Percentiles rank a stretch among this genome's conserved stretches.
phyloP scores from a whole-genome alignment of 2,888 invertebrate genomes.

The Resseliella maxima region DNA sequence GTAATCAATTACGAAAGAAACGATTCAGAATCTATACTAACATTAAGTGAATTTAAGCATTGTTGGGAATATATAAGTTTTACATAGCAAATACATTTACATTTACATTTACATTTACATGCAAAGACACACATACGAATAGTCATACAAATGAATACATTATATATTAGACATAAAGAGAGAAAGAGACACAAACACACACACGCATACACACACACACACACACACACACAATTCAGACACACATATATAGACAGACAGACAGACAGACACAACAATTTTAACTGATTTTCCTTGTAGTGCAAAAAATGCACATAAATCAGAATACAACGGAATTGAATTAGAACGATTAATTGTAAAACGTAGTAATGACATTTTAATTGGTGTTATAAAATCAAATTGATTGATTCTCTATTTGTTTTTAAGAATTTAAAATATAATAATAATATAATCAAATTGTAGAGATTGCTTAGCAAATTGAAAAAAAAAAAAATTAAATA shows the following conservation, averaged over 20 bases:
- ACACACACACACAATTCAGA: too few species aligned
- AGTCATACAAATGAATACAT: too few species aligned
- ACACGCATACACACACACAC: too few species aligned
- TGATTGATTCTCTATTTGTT: background rate
- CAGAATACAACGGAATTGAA: constrained; percentile 13
- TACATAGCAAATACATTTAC: background rate
- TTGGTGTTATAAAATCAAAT: background rate
- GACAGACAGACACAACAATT: background rate
- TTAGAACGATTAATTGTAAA: background rate
- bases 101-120: background rate
- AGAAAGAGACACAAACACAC: too few species aligned
- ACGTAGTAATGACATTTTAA: background rate
- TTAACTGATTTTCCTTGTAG: background rate
- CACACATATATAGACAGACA: too few species aligned
- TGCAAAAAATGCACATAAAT: background rate
- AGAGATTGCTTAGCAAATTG: background rate
- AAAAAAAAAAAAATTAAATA: background rate
- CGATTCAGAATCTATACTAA: constrained; percentile 41
- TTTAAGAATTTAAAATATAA: background rate
- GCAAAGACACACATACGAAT: too few species aligned
- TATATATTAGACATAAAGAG: too few species aligned
- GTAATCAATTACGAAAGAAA: background rate
- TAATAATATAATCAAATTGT: background rate
- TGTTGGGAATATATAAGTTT: background rate
- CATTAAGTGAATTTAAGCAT: background rate